Base-by-base conservation (phyloP, 2,888 invertebrate species). In the Epicampocera succincta region DNA sequence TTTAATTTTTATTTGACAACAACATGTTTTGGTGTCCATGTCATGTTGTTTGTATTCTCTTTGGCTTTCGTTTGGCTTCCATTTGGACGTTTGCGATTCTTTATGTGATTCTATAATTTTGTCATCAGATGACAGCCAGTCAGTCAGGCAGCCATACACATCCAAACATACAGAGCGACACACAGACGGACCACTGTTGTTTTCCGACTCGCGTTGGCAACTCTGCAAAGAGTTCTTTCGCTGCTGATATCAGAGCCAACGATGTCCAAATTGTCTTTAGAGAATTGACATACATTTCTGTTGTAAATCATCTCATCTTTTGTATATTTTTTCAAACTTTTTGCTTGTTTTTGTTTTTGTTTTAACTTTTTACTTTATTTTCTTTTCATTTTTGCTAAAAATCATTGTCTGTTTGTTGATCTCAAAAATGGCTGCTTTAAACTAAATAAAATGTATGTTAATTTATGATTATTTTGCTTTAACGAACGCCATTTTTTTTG, bases 1-100 rank as follows among this genome's bases (percentile, higher is more conserved):
- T 65, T 71, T 71, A 77, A 82, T 66, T 78, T 82, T 82, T 78
- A 82, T 78, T 82, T 78, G 82, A 82, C 82, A 82, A 78, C 78
- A 78, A 74, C 82, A 82, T 82, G 82, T 78, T 82, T 82, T 82
- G 82, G 82, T 82, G 82, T 82, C 74, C 82, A 82, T 82, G 82
- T 82, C 82, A 82, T 78, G 82, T 82, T 74, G 33, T 54, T 50
- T 68, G 63, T 69, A 38, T 72, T 60, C 74, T 65, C 40, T 58
- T 56, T 60, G 68, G 61, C 68, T 72, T 61, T 65, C 50, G 21
- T 21, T 71, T 33, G 8, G 48, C 21, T 63, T 63, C 50, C 52
- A 73, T 71, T 68, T 71, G 15, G 15, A 52, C 56, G 44, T 54
- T 75, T 56, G 17, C 5, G 13, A 40, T 29, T 50, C 58, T 65